These are phyloP conservation scores for Pediacus dermestoides DNA, from an alignment of 2,888 invertebrate genomes.

Conservation along the genomic window DNA sequence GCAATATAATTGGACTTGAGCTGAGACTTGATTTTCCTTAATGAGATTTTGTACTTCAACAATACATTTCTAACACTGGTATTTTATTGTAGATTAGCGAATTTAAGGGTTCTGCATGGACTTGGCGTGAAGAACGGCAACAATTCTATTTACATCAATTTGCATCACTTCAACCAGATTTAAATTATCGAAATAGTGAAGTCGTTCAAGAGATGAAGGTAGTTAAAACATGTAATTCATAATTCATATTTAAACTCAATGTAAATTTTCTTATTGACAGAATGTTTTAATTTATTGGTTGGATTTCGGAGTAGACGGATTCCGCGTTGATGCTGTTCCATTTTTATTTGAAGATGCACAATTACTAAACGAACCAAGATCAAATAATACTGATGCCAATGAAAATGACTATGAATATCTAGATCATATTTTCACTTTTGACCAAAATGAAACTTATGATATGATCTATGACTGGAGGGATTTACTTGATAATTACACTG, in stretches of 20 bases:
- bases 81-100: conserved; percentile 32
- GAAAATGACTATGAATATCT: conserved; percentile 58
- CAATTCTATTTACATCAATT: conserved; percentile 83
- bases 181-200: conserved; percentile 70
- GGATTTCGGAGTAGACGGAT: conserved; percentile 78
- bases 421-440: conserved; percentile 60
- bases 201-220: conserved; percentile 64
- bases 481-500: conserved; percentile 57
- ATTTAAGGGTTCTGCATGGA: conserved; percentile 43
- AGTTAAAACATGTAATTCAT: too few relatives aligned
- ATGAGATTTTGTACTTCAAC: too few relatives aligned
- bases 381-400: conserved; percentile 43
- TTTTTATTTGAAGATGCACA: conserved; percentile 47
- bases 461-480: conserved; percentile 66
- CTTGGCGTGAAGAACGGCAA: conserved; percentile 59
- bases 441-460: conserved; percentile 57
- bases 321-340: conserved; percentile 74
- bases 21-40: too few relatives aligned
- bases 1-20: too few relatives aligned
- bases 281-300: conserved; percentile 75
- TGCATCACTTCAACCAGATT: conserved; percentile 70
- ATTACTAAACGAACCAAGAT: conserved; percentile 47
- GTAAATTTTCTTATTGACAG: conserved; percentile 52
- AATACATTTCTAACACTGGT: neutral
- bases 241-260: too few relatives aligned